phyloP scores from a whole-genome alignment of 2,113 vertebrate species.

The Platysternon megacephalum region DNA sequence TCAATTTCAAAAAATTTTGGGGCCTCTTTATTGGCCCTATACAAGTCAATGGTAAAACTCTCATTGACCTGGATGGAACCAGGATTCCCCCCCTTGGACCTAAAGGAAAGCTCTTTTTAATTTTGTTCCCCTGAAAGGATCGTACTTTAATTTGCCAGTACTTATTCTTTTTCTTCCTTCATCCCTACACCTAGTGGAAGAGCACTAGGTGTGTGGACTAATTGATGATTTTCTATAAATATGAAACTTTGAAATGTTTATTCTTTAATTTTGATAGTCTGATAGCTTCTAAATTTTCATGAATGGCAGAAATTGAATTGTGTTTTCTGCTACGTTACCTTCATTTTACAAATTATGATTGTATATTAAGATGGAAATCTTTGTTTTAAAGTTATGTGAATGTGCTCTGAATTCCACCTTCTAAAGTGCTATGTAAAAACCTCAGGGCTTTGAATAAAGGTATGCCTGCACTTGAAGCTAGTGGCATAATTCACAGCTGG shows the following conservation, averaged over 20 bases:
- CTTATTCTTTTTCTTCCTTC: neutral
- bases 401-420: accelerated
- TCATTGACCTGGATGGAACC: neutral
- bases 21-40: neutral
- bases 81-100: neutral
- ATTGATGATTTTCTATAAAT: neutral
- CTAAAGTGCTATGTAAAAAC: neutral
- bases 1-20: neutral
- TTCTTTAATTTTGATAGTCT: neutral
- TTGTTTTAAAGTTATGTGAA: neutral
- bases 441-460: neutral
- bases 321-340: neutral
- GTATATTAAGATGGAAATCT: neutral
- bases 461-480: neutral
- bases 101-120: neutral
- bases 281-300: neutral
- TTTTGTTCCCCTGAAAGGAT: neutral
- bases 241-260: neutral
- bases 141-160: neutral
- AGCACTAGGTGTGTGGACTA: neutral
- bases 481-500: neutral
- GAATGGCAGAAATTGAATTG: neutral
- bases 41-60: neutral
- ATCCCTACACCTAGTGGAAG: neutral
- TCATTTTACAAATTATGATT: neutral